Evolutionary conservation across 1,140 invertebrate species (phyloP).

Genomic region (Pseudachorutes palmiensis): DNA sequence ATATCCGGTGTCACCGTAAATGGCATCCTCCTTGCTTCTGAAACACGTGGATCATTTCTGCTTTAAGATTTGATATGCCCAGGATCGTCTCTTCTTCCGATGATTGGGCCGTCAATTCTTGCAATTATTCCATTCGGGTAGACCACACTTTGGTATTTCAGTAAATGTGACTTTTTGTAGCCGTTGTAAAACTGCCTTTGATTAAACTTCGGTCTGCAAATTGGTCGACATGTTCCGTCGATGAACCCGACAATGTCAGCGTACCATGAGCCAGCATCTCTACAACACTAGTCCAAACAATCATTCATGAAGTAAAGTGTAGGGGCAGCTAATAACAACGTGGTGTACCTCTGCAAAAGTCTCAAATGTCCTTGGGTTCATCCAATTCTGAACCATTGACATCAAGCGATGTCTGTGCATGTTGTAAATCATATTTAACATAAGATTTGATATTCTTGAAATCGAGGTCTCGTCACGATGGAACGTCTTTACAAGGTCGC

Average conservation of each 20-base stretch:
- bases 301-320: neutral
- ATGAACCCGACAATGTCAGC: slow-evolving; percentile 22
- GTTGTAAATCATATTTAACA: neutral
- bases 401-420: neutral
- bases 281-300: neutral
- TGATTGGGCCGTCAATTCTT: slow-evolving; percentile 6
- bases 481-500: neutral
- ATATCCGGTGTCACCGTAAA: slow-evolving; percentile 3
- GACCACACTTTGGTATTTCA: slow-evolving; percentile 17
- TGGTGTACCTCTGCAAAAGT: neutral
- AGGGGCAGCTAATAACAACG: neutral
- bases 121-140: slow-evolving; percentile 22
- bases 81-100: neutral
- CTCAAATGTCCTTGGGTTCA: neutral
- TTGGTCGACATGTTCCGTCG: slow-evolving; percentile 16
- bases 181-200: slow-evolving; percentile 17
- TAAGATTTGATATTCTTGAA: neutral
- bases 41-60: neutral
- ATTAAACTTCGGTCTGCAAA: slow-evolving; percentile 15
- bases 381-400: neutral
- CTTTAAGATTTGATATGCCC: neutral
- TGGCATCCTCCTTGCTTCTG: no score
- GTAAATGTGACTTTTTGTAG: slow-evolving; percentile 9
- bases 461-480: neutral
- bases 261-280: slow-evolving; percentile 7